A percentile compares a stretch with the other conserved stretches of the same genome.
Evolutionary conservation across 2,797 vertebrate genomes (phyloP).

Genomic region (Melanotaenia pygmaea): DNA sequence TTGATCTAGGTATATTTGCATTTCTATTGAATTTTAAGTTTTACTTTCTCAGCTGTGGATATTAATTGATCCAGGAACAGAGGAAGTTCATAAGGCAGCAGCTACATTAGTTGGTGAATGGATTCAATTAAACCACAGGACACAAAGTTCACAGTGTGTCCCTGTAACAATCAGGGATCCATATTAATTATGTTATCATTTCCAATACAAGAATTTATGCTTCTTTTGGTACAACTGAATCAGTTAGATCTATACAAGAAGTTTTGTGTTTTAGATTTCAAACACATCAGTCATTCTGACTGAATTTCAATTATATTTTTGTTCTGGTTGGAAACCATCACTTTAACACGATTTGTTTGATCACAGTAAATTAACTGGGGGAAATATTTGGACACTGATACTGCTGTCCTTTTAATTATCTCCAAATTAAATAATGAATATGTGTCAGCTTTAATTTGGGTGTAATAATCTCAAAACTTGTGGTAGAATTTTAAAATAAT

Average conservation of each 20-base stretch:
- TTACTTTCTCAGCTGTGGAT: slow-evolving; percentile 48
- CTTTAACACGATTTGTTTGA: not conserved
- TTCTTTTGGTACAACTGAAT: not conserved
- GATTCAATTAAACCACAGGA: slow-evolving; percentile 49
- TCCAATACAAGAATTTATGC: slow-evolving; percentile 1
- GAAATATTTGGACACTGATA: not conserved
- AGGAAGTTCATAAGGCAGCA: slow-evolving; percentile 60
- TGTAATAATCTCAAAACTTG: not conserved
- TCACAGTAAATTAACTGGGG: not conserved
- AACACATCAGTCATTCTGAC: too few relatives aligned
- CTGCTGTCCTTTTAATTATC: too few relatives aligned
- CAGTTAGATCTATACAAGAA: slow-evolving; percentile 3
- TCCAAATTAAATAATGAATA: too few relatives aligned
- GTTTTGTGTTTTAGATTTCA: slow-evolving; percentile 4
- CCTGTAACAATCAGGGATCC: slow-evolving; percentile 22
- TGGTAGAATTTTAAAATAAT: not conserved
- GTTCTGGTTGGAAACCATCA: too few relatives aligned
- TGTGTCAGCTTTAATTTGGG: too few relatives aligned
- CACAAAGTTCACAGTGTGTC: slow-evolving; percentile 34
- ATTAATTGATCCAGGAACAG: slow-evolving; percentile 63
- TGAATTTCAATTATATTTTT: too few relatives aligned
- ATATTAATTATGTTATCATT: slow-evolving; percentile 51
- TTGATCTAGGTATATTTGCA: slow-evolving; percentile 48
- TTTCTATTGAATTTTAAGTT: slow-evolving; percentile 54
- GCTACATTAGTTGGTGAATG: slow-evolving; percentile 46